These are phyloP conservation scores for Aphidius colemani DNA, from an alignment of 2,888 invertebrate genomes.

Conservation along the genomic window DNA sequence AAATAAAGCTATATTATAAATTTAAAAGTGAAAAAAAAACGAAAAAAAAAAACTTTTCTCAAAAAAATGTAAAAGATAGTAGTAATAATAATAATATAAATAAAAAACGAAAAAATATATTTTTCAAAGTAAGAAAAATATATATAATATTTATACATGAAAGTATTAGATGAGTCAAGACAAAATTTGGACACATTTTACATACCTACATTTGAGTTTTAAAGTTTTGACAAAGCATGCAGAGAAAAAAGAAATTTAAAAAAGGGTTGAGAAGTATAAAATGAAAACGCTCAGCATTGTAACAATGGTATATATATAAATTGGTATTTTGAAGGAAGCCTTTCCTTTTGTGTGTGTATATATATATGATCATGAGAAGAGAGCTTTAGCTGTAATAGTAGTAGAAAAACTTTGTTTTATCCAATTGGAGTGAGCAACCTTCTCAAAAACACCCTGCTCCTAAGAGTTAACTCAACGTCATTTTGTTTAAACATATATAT, in stretches of 20 bases:
- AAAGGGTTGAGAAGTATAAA: slow-evolving; percentile 1
- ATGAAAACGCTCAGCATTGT: slow-evolving; percentile 29
- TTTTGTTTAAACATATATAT: slow-evolving; percentile 16
- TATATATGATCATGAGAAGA: too few relatives aligned
- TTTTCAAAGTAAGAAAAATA: neutral
- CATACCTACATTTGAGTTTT: slow-evolving; percentile 6
- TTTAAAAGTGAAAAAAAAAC: neutral
- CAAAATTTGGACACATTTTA: slow-evolving; percentile 21
- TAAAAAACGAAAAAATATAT: too few relatives aligned
- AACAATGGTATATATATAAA: slow-evolving; percentile 4
- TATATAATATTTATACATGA: slow-evolving; percentile 18
- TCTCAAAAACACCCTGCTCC: neutral
- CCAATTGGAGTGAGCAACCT: neutral
- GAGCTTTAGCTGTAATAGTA: neutral
- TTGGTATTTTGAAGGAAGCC: slow-evolving; percentile 22
- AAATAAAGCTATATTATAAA: neutral
- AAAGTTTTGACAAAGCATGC: slow-evolving; percentile 2
- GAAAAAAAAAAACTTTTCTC: neutral
- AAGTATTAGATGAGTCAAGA: slow-evolving; percentile 16
- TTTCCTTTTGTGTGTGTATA: too few relatives aligned
- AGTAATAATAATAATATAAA: too few relatives aligned
- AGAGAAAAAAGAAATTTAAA: neutral
- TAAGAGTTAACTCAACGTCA: slow-evolving; percentile 23
- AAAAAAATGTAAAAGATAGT: neutral
- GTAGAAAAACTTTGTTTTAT: slow-evolving; percentile 19